Evolutionary conservation across 2,113 vertebrate species (phyloP), one percentile per base, ranked within the genome.

Genomic region (Perccottus glenii): DNA sequence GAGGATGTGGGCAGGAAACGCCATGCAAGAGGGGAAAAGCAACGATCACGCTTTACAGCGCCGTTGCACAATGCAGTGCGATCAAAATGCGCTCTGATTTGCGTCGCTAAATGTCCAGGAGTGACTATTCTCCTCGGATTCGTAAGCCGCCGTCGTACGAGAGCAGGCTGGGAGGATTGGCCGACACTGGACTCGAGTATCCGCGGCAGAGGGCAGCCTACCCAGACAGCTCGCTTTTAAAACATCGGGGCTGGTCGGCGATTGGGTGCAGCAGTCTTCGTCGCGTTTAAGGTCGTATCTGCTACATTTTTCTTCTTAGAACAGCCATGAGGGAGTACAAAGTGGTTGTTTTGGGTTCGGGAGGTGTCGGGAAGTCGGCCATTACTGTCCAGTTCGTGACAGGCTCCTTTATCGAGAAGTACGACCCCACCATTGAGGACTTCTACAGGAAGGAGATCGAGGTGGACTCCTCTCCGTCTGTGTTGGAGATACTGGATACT

Each of bases 381-480:
- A 91, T 97, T 79, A 97, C 95, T 1, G 95, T 97, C 46, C 95
- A 96, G 88, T 97, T 97, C 81, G 95, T 97, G 83, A 97, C 95
- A 0, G 95, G 95, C 67, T 92, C 95, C 64, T 97, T 97, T 89
- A 96, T 96, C 83, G 95, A 97, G 88, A 96, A 96, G 88, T 97
- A 97, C 71, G 95, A 97, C 87, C 95, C 95, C 49, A 97, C 95
- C 73, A 97, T 97, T 76, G 95, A 97, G 91, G 95, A 97, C 77
- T 97, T 92, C 80, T 92, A 92, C 88, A 56, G 91, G 68, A 92
- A 92, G 78, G 91, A 92, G 85, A 92, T 92, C 82, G 91, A 92
- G 71, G 91, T 92, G 83, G 91, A 92, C 79, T 92, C 90, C 27
- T 92, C 90, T 6, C 91, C 91, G 66, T 92, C 91, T 0, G 91